Evolutionary conservation across 2,888 invertebrate genomes (phyloP).

Genomic region (Operophtera brumata): DNA sequence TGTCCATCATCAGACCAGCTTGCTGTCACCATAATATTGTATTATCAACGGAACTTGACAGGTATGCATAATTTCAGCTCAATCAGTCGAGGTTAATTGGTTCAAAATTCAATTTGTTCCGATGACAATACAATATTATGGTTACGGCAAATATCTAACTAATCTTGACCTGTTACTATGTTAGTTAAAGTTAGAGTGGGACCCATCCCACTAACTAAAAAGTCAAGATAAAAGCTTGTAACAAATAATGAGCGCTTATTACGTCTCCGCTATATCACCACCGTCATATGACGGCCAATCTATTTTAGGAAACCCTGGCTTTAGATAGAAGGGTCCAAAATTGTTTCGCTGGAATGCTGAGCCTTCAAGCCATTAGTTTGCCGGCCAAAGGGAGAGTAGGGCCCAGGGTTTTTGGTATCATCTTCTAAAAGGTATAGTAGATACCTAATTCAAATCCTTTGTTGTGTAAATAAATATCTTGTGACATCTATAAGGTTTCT

Average conservation of each 20-base stretch:
- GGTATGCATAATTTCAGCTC: too few species aligned
- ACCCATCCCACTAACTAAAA: too few species aligned
- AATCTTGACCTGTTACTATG: too few species aligned
- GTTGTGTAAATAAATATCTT: background rate
- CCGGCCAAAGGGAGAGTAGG: constrained; percentile 16
- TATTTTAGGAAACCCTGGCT: background rate
- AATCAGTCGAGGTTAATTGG: too few species aligned
- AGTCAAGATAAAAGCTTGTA: too few species aligned
- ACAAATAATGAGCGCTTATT: background rate
- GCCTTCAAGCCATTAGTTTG: constrained; percentile 44
- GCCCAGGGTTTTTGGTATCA: constrained; percentile 8
- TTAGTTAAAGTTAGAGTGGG: too few species aligned
- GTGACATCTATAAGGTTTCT: background rate
- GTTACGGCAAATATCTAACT: too few species aligned
- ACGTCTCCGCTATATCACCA: background rate
- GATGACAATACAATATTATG: too few species aligned
- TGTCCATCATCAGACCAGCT: too few species aligned
- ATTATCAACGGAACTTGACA: too few species aligned
- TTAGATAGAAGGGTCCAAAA: constrained; percentile 33
- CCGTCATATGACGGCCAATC: background rate
- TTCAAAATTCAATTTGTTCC: too few species aligned
- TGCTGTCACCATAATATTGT: too few species aligned
- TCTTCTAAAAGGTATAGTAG: constrained; percentile 6
- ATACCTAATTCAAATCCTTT: constrained; percentile 5
- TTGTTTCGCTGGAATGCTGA: constrained; percentile 47